phyloP scores from a whole-genome alignment of 2,797 vertebrate species.

The Anguilla pacifica region DNA sequence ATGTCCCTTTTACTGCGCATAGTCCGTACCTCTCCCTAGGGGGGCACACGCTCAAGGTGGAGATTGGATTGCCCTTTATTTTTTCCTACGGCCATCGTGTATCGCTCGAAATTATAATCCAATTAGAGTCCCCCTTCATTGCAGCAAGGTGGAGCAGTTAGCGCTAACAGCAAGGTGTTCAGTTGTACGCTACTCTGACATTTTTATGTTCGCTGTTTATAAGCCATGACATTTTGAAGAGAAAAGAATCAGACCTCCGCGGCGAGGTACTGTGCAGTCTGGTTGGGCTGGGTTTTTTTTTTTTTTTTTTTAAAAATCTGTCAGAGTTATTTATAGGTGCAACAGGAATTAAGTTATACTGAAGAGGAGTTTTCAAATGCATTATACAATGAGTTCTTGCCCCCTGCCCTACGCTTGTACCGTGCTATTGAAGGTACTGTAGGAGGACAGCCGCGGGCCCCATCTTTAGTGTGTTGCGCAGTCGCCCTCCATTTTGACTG shows the following conservation, averaged over 20 bases:
- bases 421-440: background rate
- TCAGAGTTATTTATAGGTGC: background rate
- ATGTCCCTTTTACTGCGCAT: conserved; percentile 16
- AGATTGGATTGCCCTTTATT: background rate
- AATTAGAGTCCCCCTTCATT: conserved; percentile 22
- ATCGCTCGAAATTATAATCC: conserved; percentile 7
- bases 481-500: background rate
- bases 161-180: background rate
- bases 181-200: conserved; percentile 3
- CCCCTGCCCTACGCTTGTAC: background rate
- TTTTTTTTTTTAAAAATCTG: background rate
- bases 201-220: conserved; percentile 20
- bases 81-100: conserved; percentile 7
- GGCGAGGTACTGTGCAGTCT: background rate
- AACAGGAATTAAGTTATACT: background rate
- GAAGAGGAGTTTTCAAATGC: background rate
- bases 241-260: background rate
- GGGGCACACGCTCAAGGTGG: background rate
- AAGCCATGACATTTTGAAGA: background rate
- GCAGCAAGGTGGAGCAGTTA: conserved; percentile 1
- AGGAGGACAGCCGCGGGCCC: background rate
- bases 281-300: background rate
- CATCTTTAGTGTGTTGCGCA: background rate
- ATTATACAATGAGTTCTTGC: background rate
- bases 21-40: background rate